Evolutionary conservation across 2,113 vertebrate species (phyloP).

Genomic region (Caloenas nicobarica): DNA sequence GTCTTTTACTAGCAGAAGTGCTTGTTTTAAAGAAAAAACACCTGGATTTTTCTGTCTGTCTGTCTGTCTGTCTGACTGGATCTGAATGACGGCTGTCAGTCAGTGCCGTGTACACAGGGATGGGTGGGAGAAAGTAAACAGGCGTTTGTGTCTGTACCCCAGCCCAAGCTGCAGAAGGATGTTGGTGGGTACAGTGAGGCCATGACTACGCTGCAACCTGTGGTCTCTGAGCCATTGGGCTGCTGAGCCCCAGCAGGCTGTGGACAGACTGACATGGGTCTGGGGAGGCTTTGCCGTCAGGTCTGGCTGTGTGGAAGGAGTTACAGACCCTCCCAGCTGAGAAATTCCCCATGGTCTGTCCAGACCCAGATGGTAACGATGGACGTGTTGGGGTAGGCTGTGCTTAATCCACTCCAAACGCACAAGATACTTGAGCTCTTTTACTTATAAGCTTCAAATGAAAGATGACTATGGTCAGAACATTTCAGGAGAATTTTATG

Average conservation of each 20-base stretch:
- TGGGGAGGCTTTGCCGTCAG: background rate
- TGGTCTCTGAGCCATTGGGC: background rate
- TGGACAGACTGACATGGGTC: background rate
- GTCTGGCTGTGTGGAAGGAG: background rate
- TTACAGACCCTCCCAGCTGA: background rate
- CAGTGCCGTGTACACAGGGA: no score
- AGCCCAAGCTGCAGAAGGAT: background rate
- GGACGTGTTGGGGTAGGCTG: background rate
- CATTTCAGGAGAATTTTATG: background rate
- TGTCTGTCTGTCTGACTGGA: no score
- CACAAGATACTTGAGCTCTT: background rate
- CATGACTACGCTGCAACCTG: background rate
- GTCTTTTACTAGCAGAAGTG: no score
- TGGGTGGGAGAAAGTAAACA: no score
- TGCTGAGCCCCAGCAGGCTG: background rate
- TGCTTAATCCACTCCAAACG: background rate
- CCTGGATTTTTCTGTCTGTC: no score
- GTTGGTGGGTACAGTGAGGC: no score
- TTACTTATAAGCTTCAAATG: background rate
- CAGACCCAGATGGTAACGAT: background rate
- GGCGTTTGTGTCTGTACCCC: no score
- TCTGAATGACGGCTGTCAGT: no score
- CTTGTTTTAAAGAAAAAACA: no score
- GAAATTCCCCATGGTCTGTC: background rate
- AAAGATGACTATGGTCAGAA: background rate